phyloP scores from a whole-genome alignment of 2,888 invertebrate genomes.

The Tetranychus truncatus region DNA sequence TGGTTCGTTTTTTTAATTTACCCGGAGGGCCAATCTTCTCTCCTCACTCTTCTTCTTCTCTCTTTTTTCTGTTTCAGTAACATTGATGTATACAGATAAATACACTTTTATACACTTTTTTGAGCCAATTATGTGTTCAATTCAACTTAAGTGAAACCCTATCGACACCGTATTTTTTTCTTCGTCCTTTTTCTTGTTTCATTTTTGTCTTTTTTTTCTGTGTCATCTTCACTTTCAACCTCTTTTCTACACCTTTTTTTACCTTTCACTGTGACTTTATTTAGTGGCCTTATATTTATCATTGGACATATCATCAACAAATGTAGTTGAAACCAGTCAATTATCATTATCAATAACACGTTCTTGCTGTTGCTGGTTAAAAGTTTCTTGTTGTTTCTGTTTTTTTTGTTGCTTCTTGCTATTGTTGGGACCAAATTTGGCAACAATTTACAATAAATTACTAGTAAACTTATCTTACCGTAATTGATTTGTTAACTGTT shows the following conservation, averaged over 20 bases:
- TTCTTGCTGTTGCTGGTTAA: neutral
- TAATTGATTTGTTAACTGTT: no score
- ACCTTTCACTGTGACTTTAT: neutral
- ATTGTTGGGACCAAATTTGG: neutral
- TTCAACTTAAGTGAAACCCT: neutral
- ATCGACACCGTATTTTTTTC: neutral
- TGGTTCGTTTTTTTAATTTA: slow-evolving; percentile 1
- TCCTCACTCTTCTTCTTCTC: neutral
- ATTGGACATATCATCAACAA: neutral
- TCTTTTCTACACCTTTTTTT: neutral
- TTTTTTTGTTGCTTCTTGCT: no score
- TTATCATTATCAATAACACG: neutral
- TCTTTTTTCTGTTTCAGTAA: neutral
- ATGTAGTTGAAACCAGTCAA: neutral
- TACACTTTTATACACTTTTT: neutral
- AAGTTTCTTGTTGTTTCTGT: no score
- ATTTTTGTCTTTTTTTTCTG: neutral
- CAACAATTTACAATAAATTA: neutral
- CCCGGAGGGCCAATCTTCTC: neutral
- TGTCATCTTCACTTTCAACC: neutral
- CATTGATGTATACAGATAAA: neutral
- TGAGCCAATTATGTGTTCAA: neutral
- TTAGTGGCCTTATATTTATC: neutral
- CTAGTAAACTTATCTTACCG: no score
- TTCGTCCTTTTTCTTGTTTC: neutral